Percentiles rank a stretch among this genome's conserved stretches.
Evolutionary conservation across 1,140 invertebrate genomes (phyloP).

Genomic region (Diorhabda carinulata): DNA sequence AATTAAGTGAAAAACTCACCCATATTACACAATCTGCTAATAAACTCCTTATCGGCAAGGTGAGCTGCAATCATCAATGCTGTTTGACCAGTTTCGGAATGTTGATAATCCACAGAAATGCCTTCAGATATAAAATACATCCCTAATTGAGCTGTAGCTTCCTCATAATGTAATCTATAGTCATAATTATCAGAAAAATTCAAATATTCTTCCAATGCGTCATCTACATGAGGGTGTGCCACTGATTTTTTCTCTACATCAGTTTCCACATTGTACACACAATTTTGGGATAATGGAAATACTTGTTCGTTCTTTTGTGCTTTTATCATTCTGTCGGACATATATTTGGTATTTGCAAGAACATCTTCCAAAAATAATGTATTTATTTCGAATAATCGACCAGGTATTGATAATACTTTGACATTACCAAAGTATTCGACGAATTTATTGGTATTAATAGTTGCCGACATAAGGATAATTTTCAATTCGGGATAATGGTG

Average conservation of each 20-base stretch:
- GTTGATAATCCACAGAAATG: conserved; percentile 62
- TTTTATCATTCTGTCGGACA: conserved; percentile 23
- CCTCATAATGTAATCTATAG: conserved; percentile 47
- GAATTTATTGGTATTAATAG: conserved; percentile 77
- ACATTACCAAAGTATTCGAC: conserved; percentile 70
- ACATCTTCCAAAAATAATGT: conserved; percentile 81
- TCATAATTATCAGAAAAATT: conserved; percentile 28
- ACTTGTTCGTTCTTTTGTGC: not conserved
- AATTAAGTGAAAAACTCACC: conserved; percentile 38
- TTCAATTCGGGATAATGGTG: conserved; percentile 68
- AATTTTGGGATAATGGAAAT: not conserved
- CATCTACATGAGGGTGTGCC: conserved; percentile 15
- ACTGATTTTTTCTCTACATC: not conserved
- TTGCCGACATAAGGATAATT: conserved; percentile 93
- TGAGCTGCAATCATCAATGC: conserved; percentile 68
- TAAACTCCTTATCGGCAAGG: conserved; percentile 57
- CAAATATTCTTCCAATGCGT: conserved; percentile 24
- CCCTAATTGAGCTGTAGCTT: conserved; percentile 60
- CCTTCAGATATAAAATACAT: conserved; percentile 64
- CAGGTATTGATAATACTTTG: conserved; percentile 75
- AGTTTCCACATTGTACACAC: not conserved
- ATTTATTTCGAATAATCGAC: conserved; percentile 73
- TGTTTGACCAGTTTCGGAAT: conserved; percentile 63
- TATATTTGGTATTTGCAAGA: conserved; percentile 66
- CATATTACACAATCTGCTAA: conserved; percentile 62